Base-by-base conservation (phyloP, 2,113 vertebrate species). In the Colinus virginianus region DNA sequence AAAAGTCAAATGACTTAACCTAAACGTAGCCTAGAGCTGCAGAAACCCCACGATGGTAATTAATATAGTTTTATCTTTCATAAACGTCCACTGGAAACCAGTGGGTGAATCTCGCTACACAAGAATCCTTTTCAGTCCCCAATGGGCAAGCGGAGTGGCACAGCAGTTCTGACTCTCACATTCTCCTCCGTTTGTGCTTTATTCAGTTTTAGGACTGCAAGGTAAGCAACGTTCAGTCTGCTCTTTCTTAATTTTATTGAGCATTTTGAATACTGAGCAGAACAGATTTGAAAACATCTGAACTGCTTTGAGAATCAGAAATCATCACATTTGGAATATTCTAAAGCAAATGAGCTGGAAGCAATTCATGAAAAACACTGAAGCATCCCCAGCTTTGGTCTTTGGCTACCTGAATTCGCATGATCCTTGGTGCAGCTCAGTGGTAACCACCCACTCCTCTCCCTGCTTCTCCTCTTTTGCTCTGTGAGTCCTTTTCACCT, bases 361-460 rank as follows among this genome's bases (percentile, higher is more conserved):
- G 59, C 79, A 87, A 96, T 90, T 78, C 90, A 67, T 79, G 45
- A 87, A 87, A 95, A 69, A 58, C 36, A 55, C 51, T 49, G 88
- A 75, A 38, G 49, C 88, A 89, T 84, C 90, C 45, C 28, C 69
- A 61, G 55, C 84, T 90, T 93, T 95, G 75, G 90, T 77, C 89
- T 92, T 90, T 46, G 78, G 56, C 84, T 17, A 9, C 26, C 26
- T 28, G 26, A 53, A 26, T 36, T 76, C 56, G n/a, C 58, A 87
- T 84, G 84, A 89, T 66, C 16, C 32, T 78, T n/a, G 55, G n/a
- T 42, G 23, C 34, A 40, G 78, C 1, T 1, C 59, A 49, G 59
- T 25, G 49, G 20, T 23, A 70, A 67, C n/a, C 11, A 11, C 53
- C n/a, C 21, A 3, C 1, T 2, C 69, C 88, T 71, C 48, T 67